Percentiles rank a stretch among this genome's conserved stretches.
phyloP scores from a whole-genome alignment of 1,140 invertebrate genomes.

The Propsilocerus akamusi region DNA sequence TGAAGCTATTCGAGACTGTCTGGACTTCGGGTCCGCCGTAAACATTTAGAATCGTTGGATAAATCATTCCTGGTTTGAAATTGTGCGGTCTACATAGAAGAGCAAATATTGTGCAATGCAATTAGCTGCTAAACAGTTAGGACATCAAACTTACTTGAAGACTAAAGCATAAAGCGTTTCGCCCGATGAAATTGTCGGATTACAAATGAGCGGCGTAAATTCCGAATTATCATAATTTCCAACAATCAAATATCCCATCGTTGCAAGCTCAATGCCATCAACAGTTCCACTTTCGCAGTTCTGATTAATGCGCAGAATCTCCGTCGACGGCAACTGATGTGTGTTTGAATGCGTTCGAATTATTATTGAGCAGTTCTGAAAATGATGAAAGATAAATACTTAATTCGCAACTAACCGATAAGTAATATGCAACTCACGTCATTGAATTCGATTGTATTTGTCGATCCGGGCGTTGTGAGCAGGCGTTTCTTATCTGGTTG shows the following conservation, averaged over 20 bases:
- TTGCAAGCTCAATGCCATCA: constrained; percentile 40
- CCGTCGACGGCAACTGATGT: constrained; percentile 56
- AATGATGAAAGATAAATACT: constrained; percentile 5
- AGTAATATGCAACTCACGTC: constrained; percentile 27
- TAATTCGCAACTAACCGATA: neutral
- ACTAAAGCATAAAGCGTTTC: constrained; percentile 78
- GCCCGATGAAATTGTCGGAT: constrained; percentile 47
- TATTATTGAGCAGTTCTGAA: constrained; percentile 61
- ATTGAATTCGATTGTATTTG: constrained; percentile 63
- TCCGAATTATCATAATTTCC: constrained; percentile 34
- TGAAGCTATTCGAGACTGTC: constrained; percentile 90
- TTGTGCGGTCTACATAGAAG: constrained; percentile 40
- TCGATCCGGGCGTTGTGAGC: constrained; percentile 54
- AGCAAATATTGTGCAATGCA: no score
- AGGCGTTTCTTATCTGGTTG: constrained; percentile 44
- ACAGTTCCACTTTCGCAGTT: constrained; percentile 23
- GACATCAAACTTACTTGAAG: constrained; percentile 43
- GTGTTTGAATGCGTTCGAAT: constrained; percentile 82
- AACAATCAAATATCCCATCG: constrained; percentile 49
- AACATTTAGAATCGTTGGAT: constrained; percentile 89
- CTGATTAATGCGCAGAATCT: constrained; percentile 55
- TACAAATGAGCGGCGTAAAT: constrained; percentile 54
- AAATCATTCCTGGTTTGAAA: constrained; percentile 53
- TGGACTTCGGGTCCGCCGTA: constrained; percentile 97
- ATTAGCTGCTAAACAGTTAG: no score